Base-by-base conservation (phyloP, 2,888 invertebrate species). In the Pyralis farinalis region DNA sequence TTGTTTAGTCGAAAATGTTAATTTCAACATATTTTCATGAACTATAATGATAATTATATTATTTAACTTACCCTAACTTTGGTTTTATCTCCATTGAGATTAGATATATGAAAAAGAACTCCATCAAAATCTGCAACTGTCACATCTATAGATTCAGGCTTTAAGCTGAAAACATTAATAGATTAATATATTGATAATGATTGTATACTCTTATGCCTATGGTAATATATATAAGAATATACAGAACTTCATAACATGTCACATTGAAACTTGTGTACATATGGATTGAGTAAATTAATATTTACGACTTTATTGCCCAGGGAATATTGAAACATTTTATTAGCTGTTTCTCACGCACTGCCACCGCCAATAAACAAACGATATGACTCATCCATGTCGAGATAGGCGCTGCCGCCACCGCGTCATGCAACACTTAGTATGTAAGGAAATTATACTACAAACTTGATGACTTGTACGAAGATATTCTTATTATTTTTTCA, bases 81-180 rank as follows among this genome's bases (percentile, higher is more conserved):
- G 70, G 96, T 95, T 92, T 98, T 98, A 86, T 99, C 98, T 69
- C 95, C 95, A 87, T 97, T 96, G 67, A 97, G 92, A 92, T 98
- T 99, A 50, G 98, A 98, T 90, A 99, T 95, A 90, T 98, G 98
- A 91, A 98, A 99, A 58, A 99, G 90, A 51, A 98, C 99, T 64
- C 99, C 99, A 92, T 99, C 99, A 90, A 99, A 99, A 91, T 99
- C 99, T 62, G 97, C 97, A 77, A 97, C 93, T 57, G 92, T 94
- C 67, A 98, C 95, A 90, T 98, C 98, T 77, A 97, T 97, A 62
- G 96, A 95, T 83, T 99, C 98, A 54, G 96, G 95, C 91, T 98
- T 98, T 79, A 95, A 94, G 57, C 97, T 97, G 89, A 52, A 94
- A 93, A 58, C 25, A 45, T 55, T 55, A 43, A 16, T 2, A 16